These are phyloP conservation scores for Malachius bipustulatus DNA, from an alignment of 2,888 invertebrate genomes.

Conservation along the genomic window DNA sequence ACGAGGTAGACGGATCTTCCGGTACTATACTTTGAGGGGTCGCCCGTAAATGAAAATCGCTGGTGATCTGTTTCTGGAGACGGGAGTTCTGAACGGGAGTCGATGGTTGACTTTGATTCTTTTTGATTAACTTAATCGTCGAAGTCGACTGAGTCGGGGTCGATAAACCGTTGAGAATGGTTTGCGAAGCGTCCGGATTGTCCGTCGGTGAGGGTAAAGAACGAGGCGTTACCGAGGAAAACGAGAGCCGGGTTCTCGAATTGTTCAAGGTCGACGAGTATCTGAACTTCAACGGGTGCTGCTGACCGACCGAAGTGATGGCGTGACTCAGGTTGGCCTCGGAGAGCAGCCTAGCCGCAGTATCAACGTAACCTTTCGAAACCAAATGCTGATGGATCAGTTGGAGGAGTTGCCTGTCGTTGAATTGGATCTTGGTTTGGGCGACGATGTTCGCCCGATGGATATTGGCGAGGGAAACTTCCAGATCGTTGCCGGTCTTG, in stretches of 20 bases:
- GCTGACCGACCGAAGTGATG: conserved; percentile 32
- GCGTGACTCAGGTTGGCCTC: conserved; percentile 61
- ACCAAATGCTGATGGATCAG: conserved; percentile 81
- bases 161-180: conserved; percentile 17
- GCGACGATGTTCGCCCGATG: conserved; percentile 90
- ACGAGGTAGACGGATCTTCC: conserved; percentile 22
- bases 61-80: conserved; percentile 42
- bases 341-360: conserved; percentile 60
- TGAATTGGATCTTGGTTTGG: conserved; percentile 90
- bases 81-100: conserved; percentile 28
- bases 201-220: conserved; percentile 11
- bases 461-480: conserved; percentile 79
- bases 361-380: conserved; percentile 59
- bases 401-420: conserved; percentile 84
- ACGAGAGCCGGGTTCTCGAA: conserved; percentile 25
- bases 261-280: conserved; percentile 39
- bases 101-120: conserved; percentile 15
- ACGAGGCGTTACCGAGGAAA: conserved; percentile 20
- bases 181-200: conserved; percentile 8
- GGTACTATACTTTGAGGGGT: conserved; percentile 17
- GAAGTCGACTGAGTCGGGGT: conserved; percentile 15
- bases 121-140: conserved; percentile 21
- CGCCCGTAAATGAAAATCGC: conserved; percentile 27
- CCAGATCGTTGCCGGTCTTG: conserved; percentile 67
- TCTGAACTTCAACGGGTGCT: conserved; percentile 37